Evolutionary conservation across 1,140 invertebrate species (phyloP), one percentile per base, ranked within the genome.

Genomic region (Pemphigus obesinymphae): DNA sequence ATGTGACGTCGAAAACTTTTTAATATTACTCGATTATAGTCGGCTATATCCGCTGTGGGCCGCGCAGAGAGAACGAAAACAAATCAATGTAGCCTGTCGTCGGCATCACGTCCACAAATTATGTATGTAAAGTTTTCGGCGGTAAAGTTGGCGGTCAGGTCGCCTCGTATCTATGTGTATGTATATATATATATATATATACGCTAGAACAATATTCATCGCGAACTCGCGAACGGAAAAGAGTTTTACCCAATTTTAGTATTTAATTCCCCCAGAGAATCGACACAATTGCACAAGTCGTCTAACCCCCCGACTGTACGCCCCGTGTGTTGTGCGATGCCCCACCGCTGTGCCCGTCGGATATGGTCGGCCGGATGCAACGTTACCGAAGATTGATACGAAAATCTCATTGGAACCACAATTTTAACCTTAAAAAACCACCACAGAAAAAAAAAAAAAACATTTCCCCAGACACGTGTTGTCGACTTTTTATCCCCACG

Each of bases 191-290:
- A 4, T 43, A 17, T 34, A 68, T 43, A n/a, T 40, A 23, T 7
- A 48, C 4, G n/a, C 37, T 4, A 70, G 66, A 45, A 40, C 68
- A 70, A 70, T 45, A 45, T 70, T 70, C 68, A 45, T 45, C n/a
- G n/a, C 10, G 29, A 6, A 20, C 23, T n/a, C 53, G 37, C 6
- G 53, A 40, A 58, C 29, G 75, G 53, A 58, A 76, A 76, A 78
- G 53, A 78, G 75, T 78, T 78, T 78, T 78, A 58, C 75, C 73
- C 75, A 78, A 78, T 78, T 78, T 78, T 78, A 58, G 50, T 58
- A 78, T 55, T 75, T 78, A 78, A 78, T 78, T 78, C 75, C 75
- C 75, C 75, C 53, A 78, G 75, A 78, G 75, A 78, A 78, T 78
- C 50, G n/a, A 78, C 75, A 58, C 75, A 37, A 78, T 78, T 58